A percentile compares a stretch with the other conserved stretches of the same genome.
phyloP scores from a whole-genome alignment of 2,797 vertebrate species.

The Phyllotis vaccarum region DNA sequence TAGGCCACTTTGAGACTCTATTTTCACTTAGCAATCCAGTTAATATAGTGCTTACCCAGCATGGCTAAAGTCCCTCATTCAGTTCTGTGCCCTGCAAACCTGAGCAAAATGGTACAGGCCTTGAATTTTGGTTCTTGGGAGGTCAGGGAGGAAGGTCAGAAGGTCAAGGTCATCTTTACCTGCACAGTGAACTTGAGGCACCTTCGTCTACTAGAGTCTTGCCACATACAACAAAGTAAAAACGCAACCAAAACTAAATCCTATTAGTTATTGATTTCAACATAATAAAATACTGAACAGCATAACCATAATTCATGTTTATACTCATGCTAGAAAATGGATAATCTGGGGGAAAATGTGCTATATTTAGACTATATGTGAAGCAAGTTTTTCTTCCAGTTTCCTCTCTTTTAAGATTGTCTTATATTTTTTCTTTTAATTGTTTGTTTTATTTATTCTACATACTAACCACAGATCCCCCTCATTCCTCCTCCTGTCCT shows the following conservation, averaged over 20 bases:
- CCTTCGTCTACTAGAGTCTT: not conserved
- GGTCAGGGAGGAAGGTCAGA: not conserved
- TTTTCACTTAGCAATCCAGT: not conserved
- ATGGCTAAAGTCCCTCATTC: not conserved
- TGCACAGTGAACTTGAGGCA: not conserved
- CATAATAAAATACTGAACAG: constrained; percentile 5
- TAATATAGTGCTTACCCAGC: not conserved
- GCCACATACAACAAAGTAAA: not conserved
- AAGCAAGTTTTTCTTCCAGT: not conserved
- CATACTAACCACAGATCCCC: too few relatives aligned
- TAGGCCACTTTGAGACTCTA: not conserved
- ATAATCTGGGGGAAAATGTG: not conserved
- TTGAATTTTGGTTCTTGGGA: not conserved
- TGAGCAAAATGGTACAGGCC: not conserved
- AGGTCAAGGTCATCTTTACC: not conserved
- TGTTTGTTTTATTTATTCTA: too few relatives aligned
- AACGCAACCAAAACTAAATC: not conserved
- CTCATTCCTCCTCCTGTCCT: too few relatives aligned
- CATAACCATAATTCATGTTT: not conserved
- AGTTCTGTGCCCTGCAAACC: not conserved
- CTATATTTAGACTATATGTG: not conserved
- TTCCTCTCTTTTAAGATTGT: too few relatives aligned
- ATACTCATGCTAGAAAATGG: not conserved
- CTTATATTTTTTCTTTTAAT: too few relatives aligned
- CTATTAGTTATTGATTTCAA: not conserved